These are phyloP conservation scores for Pygocentrus nattereri DNA, from an alignment of 2,797 vertebrate species.

Conservation along the genomic window DNA sequence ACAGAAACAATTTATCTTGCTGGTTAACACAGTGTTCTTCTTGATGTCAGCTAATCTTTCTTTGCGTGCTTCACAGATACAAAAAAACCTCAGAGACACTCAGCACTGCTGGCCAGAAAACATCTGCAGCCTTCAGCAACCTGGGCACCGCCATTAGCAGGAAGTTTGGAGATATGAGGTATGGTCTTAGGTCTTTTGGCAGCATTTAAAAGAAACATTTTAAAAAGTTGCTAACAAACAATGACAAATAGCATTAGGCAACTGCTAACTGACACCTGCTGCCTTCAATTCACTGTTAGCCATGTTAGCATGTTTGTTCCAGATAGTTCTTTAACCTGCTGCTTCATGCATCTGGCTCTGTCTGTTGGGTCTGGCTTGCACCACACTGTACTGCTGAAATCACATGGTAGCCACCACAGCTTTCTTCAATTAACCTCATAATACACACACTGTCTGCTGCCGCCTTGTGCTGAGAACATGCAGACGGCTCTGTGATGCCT, in stretches of 20 bases:
- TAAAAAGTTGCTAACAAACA: not conserved
- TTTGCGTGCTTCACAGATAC: slow-evolving; percentile 78
- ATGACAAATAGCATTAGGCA: not conserved
- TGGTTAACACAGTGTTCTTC: slow-evolving; percentile 8
- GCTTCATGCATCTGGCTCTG: slow-evolving; percentile 10
- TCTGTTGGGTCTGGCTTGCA: not conserved
- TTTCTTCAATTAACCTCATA: slow-evolving; percentile 20
- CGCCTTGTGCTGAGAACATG: slow-evolving; percentile 16
- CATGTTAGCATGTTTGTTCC: not conserved
- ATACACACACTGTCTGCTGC: not conserved
- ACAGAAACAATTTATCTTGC: not conserved
- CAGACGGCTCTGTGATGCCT: slow-evolving; percentile 24
- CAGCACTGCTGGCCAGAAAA: slow-evolving; percentile 93
- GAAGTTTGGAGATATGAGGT: slow-evolving; percentile 98
- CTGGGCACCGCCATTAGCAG: slow-evolving; percentile 91
- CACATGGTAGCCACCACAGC: not conserved
- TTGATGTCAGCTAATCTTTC: slow-evolving; percentile 4
- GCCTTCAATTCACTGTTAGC: not conserved
- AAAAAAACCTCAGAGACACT: slow-evolving; percentile 97
- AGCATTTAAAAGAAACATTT: not conserved
- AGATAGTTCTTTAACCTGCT: slow-evolving; percentile 6
- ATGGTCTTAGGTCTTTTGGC: slow-evolving; percentile 49
- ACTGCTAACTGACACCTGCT: not conserved
- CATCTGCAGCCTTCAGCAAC: slow-evolving; percentile 90
- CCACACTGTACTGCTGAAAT: not conserved